Conservation (phyloP, 23 tunicate genomes). For the Trididemnum clinides region DNA sequence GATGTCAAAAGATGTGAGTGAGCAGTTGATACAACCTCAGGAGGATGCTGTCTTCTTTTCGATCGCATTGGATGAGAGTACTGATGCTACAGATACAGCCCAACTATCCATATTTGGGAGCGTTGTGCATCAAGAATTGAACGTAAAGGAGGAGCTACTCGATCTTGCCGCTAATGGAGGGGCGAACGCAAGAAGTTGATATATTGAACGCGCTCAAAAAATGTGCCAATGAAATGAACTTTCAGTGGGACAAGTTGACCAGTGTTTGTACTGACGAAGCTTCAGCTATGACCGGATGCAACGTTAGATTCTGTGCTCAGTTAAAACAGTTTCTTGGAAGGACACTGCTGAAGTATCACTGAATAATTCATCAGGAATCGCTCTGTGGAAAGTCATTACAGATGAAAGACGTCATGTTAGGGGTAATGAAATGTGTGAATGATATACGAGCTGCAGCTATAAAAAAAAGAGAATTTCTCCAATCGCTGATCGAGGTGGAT, state of each 20-base stretch:
- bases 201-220: conserved; percentile 10
- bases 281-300: background rate
- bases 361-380: conserved; percentile 9
- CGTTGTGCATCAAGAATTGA: conserved; percentile 29
- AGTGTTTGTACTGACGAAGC: conserved; percentile 18
- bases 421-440: conserved; percentile 10
- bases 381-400: conserved; percentile 15
- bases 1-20: conserved; percentile 19
- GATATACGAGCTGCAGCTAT: conserved; percentile 6
- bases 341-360: conserved; percentile 14
- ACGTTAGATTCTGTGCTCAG: conserved; percentile 8
- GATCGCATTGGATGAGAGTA: conserved; percentile 22
- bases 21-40: conserved; percentile 25
- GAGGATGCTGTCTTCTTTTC: conserved; percentile 25
- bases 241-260: conserved; percentile 24
- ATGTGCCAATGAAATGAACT: conserved; percentile 12
- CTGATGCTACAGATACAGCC: conserved; percentile 32
- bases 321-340: conserved; percentile 7
- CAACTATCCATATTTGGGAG: conserved; percentile 28
- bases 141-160: conserved; percentile 24
- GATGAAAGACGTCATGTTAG: conserved; percentile 3
- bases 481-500: conserved; percentile 6
- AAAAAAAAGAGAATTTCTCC: background rate
- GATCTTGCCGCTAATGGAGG: conserved; percentile 23
- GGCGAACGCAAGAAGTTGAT: conserved; percentile 27